Evolutionary conservation across 37 sponge, comb jelly and placozoan species (phyloP), one percentile per base, ranked within the genome.

Genomic region (Diacarnus erythraeanus): DNA sequence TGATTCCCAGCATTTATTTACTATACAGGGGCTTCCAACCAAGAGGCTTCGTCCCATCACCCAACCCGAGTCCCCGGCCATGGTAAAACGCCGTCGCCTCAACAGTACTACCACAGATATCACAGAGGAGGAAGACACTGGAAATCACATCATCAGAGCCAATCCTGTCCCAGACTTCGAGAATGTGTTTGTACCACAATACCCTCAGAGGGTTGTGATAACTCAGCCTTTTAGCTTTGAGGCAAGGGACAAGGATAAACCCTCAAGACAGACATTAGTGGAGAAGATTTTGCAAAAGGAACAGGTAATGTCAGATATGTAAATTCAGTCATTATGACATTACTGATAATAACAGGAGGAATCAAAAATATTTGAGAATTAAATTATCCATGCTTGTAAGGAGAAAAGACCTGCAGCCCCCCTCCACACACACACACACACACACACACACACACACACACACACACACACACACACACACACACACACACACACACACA

Each of bases 221-320:
- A 8, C 68, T 12, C 42, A 74, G 36, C 93, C 93, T 5, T 92
- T 92, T 51, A 67, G 59, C 29, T 92, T 88, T 74, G 93, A 88
- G 40, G 77, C 77, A 41, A 35, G 85, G 20, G 79, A 92, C 57
- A 76, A 77, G 58, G 63, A 64, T 42, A 88, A 88, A 57, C 77
- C 78, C 5, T 77, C 77, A 5, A 67, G 80, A 39, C 63, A 72
- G 51, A 60, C 74, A n/a, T 22, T 77, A 71, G 85, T 77, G 12
- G 63, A 84, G 59, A 38, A 61, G 64, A 61, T 61, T 25, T 61
- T 61, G 30, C 64, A 83, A 40, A 38, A 57, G 23, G 64, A 43
- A 71, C 34, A 81, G 51, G 83, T 59, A 10, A 27, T 54, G 41
- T 21, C 57, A 54, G 57, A 18, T 54, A 12, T 54, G 57, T 18